These are phyloP conservation scores for Scaptomyza parva DNA, from an alignment of 2,888 invertebrate species.

Conservation along the genomic window DNA sequence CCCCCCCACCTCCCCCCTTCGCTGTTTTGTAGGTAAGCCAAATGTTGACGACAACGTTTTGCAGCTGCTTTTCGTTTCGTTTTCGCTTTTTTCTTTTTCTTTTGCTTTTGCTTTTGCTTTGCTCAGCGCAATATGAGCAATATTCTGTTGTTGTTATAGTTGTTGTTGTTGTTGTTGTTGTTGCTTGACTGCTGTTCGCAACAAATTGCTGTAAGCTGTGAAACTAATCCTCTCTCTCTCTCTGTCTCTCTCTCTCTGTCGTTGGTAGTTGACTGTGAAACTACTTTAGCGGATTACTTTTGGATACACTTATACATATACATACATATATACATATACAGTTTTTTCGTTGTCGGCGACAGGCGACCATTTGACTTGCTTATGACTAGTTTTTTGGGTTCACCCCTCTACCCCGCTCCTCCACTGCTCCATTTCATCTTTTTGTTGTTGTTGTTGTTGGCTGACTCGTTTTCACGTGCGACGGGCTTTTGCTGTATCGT, in stretches of 20 bases:
- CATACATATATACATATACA: conserved; percentile 9
- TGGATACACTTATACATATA: conserved; percentile 38
- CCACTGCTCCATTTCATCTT: no score
- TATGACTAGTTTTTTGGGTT: conserved; percentile 28
- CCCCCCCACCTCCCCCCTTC: not conserved
- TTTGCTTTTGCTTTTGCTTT: conserved; percentile 10
- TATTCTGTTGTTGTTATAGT: conserved; percentile 40
- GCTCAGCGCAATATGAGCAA: conserved; percentile 71
- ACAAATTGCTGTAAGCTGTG: conserved; percentile 79
- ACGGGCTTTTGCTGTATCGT: conserved; percentile 46
- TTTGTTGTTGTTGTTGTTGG: not conserved
- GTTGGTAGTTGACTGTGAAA: conserved; percentile 38
- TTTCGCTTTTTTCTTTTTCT: conserved; percentile 25
- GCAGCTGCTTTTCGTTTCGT: conserved; percentile 67
- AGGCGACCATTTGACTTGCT: conserved; percentile 57
- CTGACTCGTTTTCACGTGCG: conserved; percentile 39
- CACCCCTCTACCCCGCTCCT: no score
- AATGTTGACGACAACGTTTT: conserved; percentile 76
- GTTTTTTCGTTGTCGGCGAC: conserved; percentile 10
- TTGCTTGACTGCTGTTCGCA: conserved; percentile 55
- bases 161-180: conserved; percentile 18
- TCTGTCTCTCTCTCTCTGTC: not conserved
- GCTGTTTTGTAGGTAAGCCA: conserved; percentile 60
- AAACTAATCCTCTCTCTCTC: conserved; percentile 65
- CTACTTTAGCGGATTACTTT: conserved; percentile 77